Evolutionary conservation across 1,140 invertebrate species (phyloP).

Genomic region (Heliconius melpomene): DNA sequence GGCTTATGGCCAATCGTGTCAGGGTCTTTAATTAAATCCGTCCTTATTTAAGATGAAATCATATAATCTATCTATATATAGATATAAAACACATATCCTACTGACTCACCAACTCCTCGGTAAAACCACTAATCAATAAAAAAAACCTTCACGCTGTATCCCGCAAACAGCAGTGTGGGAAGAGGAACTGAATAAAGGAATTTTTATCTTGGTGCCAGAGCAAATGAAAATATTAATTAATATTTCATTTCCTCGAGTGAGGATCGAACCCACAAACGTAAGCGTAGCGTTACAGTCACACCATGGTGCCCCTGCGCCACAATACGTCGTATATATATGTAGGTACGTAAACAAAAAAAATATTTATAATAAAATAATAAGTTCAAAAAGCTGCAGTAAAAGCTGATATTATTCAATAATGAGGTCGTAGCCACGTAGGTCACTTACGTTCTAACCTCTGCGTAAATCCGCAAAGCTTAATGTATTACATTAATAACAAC

Average conservation of each 20-base stretch:
- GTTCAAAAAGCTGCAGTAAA: background rate
- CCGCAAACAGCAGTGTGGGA: no score
- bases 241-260: no score
- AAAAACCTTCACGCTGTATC: no score
- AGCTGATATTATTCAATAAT: background rate
- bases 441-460: background rate
- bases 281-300: no score
- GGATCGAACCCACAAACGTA: no score
- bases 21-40: slow-evolving; percentile 28
- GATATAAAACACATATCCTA: slow-evolving; percentile 8
- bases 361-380: no score
- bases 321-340: no score
- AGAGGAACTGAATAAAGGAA: no score
- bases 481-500: background rate
- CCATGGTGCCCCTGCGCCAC: no score
- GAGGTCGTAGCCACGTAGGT: background rate
- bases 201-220: no score
- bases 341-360: no score
- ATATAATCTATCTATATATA: slow-evolving; percentile 10
- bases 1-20: slow-evolving; percentile 46
- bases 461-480: background rate
- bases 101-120: background rate
- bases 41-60: slow-evolving; percentile 13
- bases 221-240: no score
- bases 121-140: background rate